Evolutionary conservation across 2,113 vertebrate genomes (phyloP), one percentile per base, ranked within the genome.

Genomic region (Gambusia holbrooki): DNA sequence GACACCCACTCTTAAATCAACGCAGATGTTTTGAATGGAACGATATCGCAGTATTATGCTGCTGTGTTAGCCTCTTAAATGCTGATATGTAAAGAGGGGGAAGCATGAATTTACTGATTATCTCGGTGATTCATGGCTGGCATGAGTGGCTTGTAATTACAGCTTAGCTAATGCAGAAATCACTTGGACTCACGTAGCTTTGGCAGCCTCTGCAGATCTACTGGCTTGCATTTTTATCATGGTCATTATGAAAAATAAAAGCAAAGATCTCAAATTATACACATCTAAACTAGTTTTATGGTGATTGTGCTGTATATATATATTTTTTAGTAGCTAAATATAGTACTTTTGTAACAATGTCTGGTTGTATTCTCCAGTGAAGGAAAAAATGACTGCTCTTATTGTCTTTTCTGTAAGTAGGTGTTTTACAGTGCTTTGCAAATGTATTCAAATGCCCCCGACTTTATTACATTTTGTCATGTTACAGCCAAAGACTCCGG

Each of bases 141-240:
- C 33, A 1, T 72, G n/a, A 74, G 60, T 51, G 15, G 10, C 58
- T 66, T 37, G 51, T 69, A 68, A 65, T 29, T 13, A 71, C 25
- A 35, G 48, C 22, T 7, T 19, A 65, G 27, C 72, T 76, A 40
- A 40, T 58, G 28, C 4, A 17, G 28, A 22, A 32, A 45, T 71
- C 33, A 66, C 25, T 64, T 62, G 28, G 5, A 58, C 75, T 30
- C 32, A 62, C 30, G 27, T 60, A 66, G 69, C 74, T 60, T 69
- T 84, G 69, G 77, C 84, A 71, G 69, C 62, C 13, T 12, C 64
- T 71, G 67, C 61, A 40, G 40, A 69, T 78, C 42, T n/a, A 71
- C 28, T 29, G 29, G 32, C 66, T 76, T 30, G 10, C 1, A 22
- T 71, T 66, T 69, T 33, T 76, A 35, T 15, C 51, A 9, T 35